These are phyloP conservation scores for Lordiphosa fenestrarum DNA, from an alignment of 2,888 invertebrate genomes.

Conservation along the genomic window DNA sequence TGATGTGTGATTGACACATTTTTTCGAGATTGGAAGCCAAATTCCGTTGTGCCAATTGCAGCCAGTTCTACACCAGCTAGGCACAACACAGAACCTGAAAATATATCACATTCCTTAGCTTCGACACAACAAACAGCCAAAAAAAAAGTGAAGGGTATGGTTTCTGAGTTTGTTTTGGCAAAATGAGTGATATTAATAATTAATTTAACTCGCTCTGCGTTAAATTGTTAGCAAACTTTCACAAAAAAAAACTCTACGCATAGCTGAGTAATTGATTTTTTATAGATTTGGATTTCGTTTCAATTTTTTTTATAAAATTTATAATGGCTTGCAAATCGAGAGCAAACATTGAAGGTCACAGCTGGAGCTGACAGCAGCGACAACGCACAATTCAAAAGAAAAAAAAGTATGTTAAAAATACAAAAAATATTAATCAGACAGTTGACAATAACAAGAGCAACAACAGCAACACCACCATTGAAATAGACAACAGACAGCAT, in stretches of 20 bases:
- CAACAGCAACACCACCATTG: conserved; percentile 41
- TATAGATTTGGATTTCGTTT: conserved; percentile 47
- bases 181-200: conserved; percentile 42
- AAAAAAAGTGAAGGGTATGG: conserved; percentile 39
- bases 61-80: conserved; percentile 22
- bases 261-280: conserved; percentile 62
- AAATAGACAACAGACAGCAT: conserved; percentile 26
- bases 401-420: conserved; percentile 19
- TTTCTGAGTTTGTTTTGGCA: conserved; percentile 28
- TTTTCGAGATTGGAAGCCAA: conserved; percentile 1
- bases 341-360: conserved; percentile 56
- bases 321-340: conserved; percentile 70
- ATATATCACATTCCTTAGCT: conserved; percentile 22
- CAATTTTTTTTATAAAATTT: conserved; percentile 48
- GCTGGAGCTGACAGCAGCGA: conserved; percentile 27
- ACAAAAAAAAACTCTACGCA: conserved; percentile 49
- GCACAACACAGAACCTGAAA: conserved; percentile 19
- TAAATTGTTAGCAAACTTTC: conserved; percentile 46
- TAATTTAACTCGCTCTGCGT: conserved; percentile 31
- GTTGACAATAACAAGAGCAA: conserved; percentile 69
- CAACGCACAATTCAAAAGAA: conserved; percentile 57
- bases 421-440: conserved; percentile 60
- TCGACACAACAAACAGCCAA: conserved; percentile 2
- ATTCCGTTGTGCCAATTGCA: neutral
- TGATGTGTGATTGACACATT: conserved; percentile 5